phyloP scores from a whole-genome alignment of 2,888 invertebrate species.

The Agrochola litura region DNA sequence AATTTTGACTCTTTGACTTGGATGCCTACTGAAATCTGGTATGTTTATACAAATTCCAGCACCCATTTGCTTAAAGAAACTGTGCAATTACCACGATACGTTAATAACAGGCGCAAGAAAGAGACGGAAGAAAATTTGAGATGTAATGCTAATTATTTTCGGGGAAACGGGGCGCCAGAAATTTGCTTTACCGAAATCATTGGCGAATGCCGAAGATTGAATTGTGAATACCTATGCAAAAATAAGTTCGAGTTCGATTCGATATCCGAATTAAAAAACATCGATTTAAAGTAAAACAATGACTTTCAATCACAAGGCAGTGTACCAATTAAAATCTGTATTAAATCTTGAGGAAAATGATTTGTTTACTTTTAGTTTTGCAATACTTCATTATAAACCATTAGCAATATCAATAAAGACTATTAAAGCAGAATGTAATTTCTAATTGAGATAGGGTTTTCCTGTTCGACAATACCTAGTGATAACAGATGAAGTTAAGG shows the following conservation, averaged over 20 bases:
- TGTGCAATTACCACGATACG: not conserved
- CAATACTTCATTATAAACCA: conserved; percentile 4
- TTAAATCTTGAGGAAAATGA: conserved; percentile 40
- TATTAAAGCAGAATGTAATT: not conserved
- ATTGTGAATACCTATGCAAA: not conserved
- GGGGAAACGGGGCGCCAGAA: not conserved
- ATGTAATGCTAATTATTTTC: conserved; percentile 5
- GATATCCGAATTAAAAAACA: not conserved
- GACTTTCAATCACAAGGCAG: not conserved
- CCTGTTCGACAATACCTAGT: conserved; percentile 10
- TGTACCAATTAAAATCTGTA: not conserved
- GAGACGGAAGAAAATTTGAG: not conserved
- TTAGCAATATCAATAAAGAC: conserved; percentile 8
- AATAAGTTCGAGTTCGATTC: not conserved
- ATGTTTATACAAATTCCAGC: not conserved
- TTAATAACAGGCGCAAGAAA: conserved; percentile 3
- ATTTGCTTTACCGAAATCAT: not conserved
- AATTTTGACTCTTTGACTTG: not conserved
- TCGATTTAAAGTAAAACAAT: not conserved
- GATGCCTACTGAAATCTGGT: not conserved
- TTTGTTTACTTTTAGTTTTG: conserved; percentile 20
- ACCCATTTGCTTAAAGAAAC: not conserved
- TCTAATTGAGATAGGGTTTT: conserved; percentile 27
- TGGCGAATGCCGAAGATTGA: not conserved
- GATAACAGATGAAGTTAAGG: not conserved